A percentile compares a stretch with the other conserved stretches of the same genome.
phyloP scores from a whole-genome alignment of 2,797 vertebrate species.

The Vultur gryphus region DNA sequence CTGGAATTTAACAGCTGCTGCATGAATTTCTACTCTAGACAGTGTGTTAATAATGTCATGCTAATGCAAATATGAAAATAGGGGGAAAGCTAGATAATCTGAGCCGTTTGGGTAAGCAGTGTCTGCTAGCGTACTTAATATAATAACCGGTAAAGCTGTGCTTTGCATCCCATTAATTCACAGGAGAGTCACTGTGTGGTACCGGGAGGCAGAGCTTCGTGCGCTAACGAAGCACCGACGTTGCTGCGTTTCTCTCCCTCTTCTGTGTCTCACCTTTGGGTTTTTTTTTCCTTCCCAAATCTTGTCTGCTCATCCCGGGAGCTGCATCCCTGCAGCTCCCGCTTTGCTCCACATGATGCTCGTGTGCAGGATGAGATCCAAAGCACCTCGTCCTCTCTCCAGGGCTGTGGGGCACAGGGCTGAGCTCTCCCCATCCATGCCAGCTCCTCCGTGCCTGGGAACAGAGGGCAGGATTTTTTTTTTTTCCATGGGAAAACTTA shows the following conservation, averaged over 20 bases:
- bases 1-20: background rate
- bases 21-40: background rate
- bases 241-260: background rate
- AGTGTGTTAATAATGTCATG: background rate
- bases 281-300: background rate
- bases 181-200: background rate
- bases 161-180: background rate
- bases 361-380: background rate
- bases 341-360: background rate
- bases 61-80: background rate
- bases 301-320: fast-evolving
- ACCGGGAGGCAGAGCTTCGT: background rate
- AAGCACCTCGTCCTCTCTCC: background rate
- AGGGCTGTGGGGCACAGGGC: background rate
- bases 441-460: background rate
- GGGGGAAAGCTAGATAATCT: background rate
- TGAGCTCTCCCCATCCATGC: background rate
- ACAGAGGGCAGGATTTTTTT: background rate
- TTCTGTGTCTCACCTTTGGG: background rate
- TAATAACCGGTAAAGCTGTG: background rate
- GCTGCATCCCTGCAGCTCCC: background rate
- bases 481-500: background rate
- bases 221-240: fast-evolving
- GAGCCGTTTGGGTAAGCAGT: background rate
- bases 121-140: background rate